Evolutionary conservation across 2,888 invertebrate genomes (phyloP), one percentile per base, ranked within the genome.

Genomic region (Megaustenia siamemsis): DNA sequence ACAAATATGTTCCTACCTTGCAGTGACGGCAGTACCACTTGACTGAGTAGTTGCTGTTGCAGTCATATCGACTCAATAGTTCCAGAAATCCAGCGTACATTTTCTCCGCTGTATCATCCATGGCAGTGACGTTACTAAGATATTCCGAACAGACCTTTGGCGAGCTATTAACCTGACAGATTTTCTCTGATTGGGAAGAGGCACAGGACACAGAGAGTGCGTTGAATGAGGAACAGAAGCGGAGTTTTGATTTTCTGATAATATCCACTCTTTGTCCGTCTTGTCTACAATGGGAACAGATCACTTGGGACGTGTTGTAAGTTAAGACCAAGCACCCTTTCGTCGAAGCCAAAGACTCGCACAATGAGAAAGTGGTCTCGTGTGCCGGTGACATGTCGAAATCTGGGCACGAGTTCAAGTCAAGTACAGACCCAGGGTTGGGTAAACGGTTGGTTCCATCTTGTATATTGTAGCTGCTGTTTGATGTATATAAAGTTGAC

Each of bases 11-110:
- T 18, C 86, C 71, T 82, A 87, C 87, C 87, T 86, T 45, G 63
- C 87, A 87, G 40, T 87, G 87, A 8, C n/a, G 35, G 45, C 87
- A 87, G 0, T 69, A 56, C 87, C 87, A 87, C 63, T 79, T 82
- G 53, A 86, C 87, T 0, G 87, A 87, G 45, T 87, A 87, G 35
- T 40, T 73, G 24, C 43, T 60, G 21, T 38, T 84, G 73, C 87
- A 87, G 84, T 87, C 86, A 35, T 84, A 85, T 4, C 87, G 86
- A 5, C 63, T 38, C 18, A 87, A 82, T 71, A 87, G 77, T 40
- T 68, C 87, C 24, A 68, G 15, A 40, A 87, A 87, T 21, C 49
- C 82, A 40, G 43, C 38, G 43, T 75, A 87, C 8, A 43, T 43
- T 24, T 35, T 32, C 83, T 86, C 81, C 4, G 71, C 83, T 28